Evolutionary conservation across 2,797 vertebrate genomes (phyloP), one percentile per base, ranked within the genome.

Genomic region (Anguilla marmorata): DNA sequence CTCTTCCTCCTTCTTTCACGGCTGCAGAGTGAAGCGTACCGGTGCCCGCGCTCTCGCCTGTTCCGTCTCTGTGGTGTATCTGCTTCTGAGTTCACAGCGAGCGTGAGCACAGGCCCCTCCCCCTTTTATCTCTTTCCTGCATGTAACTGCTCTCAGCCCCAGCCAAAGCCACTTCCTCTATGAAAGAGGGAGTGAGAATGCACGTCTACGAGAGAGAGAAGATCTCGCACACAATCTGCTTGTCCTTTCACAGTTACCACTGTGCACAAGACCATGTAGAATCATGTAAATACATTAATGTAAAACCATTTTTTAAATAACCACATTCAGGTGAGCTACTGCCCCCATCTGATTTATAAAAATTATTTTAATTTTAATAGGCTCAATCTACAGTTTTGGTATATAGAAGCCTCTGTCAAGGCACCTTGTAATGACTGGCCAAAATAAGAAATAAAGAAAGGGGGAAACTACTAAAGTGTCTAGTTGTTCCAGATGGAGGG

Each of bases 121-220:
- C 90, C 90, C 91, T 90, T 85, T 85, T 89, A 88, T 90, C 86
- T 94, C 96, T 95, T 97, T 95, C 94, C 94, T 95, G 94, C 92
- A 88, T 94, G 90, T 90, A 30, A 95, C 93, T 90, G 92, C 92
- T 93, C 91, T 82, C 33, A 89, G 90, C 90, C 92, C 93, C 93
- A 91, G 94, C 86, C 93, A 86, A 90, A 91, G 93, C 95, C 96
- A 96, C 96, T 97, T 98, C 97, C 97, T 97, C 96, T 97, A 89
- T 90, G 41, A 82, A 82, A 76, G 33, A 80, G 76, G 14, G 37
- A 45, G 76, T 37, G 76, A 80, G 37, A 80, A 1, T 24, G 37
- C 16, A 41, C 12, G 4, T 37, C 12, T 37, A 41, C 7, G 37
- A 80, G 88, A 87, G 86, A 33, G 30, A 24, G 86, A 88, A 69